Evolutionary conservation across 2,888 invertebrate genomes (phyloP), one percentile per base, ranked within the genome.

Genomic region (Andrena bucephala): DNA sequence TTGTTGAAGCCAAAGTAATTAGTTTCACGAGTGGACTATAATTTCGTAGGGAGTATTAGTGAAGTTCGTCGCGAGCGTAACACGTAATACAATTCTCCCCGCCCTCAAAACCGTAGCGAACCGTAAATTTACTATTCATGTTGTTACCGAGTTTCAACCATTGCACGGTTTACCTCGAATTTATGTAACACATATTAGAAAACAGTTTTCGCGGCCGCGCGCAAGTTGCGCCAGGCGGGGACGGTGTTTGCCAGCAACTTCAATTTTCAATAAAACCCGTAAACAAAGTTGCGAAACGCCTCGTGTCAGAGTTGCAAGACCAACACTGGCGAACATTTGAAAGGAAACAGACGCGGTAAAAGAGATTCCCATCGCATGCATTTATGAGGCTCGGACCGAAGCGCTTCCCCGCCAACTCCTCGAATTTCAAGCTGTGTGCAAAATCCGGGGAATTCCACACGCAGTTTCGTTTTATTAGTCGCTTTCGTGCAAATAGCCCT

Each of bases 141-240:
- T 66, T 78, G 79, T 71, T 71, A 52, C 66, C n/a, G 78, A 80
- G 71, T 78, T 80, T 78, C 80, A 66, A 59, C 48, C 52, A 71
- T 71, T 71, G 71, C 77, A 60, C 42, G 71, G 70, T 71, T 80
- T 71, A 78, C 80, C 78, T 62, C 60, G 54, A 78, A 81, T 79
- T 81, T 73, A 79, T 73, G 72, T 79, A 81, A 81, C 63, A 63
- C 79, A 8, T 72, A 78, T 68, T 68, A 57, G 63, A 68, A 79
- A 81, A 73, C 72, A 50, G 63, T 79, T 69, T 48, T 59, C 57
- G 27, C 36, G 42, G 24, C 33, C 29, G 16, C 36, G 20, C n/a
- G 10, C 42, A 33, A 59, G 63, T 60, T 52, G 24, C 29, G 16
- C 16, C 8, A 1, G 36, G 13, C 36, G 42, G 31, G 16, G 72